Evolutionary conservation across 37 sponge, comb jelly and placozoan species (phyloP).

Genomic region (Theonella swinhoei): DNA sequence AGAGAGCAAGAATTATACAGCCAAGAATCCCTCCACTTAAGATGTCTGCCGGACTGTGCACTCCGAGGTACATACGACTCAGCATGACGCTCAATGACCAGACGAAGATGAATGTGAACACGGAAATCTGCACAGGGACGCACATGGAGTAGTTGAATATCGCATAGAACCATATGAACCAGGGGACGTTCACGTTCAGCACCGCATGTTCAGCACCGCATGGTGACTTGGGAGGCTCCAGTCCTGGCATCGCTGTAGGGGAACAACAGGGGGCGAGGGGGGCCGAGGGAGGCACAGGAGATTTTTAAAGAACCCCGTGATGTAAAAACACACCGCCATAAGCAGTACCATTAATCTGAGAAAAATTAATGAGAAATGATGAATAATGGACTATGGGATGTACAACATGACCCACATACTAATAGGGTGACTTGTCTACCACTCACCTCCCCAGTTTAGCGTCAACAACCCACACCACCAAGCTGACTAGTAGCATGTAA

Average conservation of each 20-base stretch:
- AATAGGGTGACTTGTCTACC: too few species aligned
- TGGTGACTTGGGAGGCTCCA: conserved; percentile 74
- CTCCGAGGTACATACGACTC: conserved; percentile 72
- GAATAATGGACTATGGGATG: too few species aligned
- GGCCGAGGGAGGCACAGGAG: conserved; percentile 62
- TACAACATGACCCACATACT: too few species aligned
- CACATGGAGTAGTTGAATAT: not conserved
- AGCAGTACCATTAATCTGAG: conserved; percentile 18
- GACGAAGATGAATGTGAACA: conserved; percentile 19
- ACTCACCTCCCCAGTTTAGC: conserved; percentile 25
- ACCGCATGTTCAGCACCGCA: conserved; percentile 63
- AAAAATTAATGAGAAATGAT: too few species aligned
- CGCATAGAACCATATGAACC: conserved; percentile 70
- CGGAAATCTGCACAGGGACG: not conserved
- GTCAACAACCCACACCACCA: conserved; percentile 49
- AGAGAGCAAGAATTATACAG: conserved; percentile 47
- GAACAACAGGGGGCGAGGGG: conserved; percentile 59
- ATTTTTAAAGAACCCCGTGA: conserved; percentile 59
- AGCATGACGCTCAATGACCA: conserved; percentile 73
- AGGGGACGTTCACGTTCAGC: conserved; percentile 53
- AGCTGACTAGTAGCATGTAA: conserved; percentile 45
- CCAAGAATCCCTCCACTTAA: conserved; percentile 61
- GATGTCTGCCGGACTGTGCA: conserved; percentile 75
- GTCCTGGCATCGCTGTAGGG: conserved; percentile 52
- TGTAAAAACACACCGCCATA: conserved; percentile 55